Conservation (phyloP, 2,113 vertebrate species). For the Oryzias javanicus region DNA sequence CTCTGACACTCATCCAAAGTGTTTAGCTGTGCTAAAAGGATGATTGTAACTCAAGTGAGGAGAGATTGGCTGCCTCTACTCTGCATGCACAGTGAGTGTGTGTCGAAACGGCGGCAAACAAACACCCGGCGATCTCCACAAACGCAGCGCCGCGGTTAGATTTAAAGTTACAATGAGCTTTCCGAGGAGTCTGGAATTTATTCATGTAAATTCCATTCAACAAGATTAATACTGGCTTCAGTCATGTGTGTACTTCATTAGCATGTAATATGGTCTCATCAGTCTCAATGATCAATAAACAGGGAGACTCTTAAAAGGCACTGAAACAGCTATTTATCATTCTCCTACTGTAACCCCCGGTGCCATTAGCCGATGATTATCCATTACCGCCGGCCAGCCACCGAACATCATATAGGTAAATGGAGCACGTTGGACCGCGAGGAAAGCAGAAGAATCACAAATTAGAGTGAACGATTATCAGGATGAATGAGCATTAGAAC, state of each 20-base stretch:
- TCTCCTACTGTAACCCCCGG: conserved; percentile 51
- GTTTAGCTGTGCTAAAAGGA: neutral
- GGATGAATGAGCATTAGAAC: conserved; percentile 39
- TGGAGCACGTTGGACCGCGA: conserved; percentile 30
- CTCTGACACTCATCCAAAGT: neutral
- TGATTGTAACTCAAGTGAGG: no score
- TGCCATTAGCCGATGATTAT: conserved; percentile 65
- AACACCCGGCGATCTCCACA: conserved; percentile 33
- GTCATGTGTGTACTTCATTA: conserved; percentile 71
- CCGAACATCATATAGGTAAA: conserved; percentile 54
- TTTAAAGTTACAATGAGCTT: conserved; percentile 49
- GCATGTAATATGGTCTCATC: conserved; percentile 65
- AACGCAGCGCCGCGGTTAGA: conserved; percentile 12
- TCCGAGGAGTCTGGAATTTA: conserved; percentile 48
- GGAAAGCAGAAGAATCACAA: conserved; percentile 29
- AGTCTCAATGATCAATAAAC: conserved; percentile 70
- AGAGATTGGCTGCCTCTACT: neutral
- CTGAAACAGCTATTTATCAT: conserved; percentile 70
- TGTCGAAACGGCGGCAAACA: conserved; percentile 13
- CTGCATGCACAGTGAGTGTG: neutral
- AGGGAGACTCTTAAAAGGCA: conserved; percentile 54
- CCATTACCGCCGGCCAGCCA: conserved; percentile 56
- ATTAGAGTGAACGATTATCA: conserved; percentile 49
- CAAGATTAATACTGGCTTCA: conserved; percentile 66
- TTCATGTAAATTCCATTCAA: conserved; percentile 52